These are phyloP conservation scores for Muscicapa comitata DNA, from an alignment of 2,797 vertebrate genomes.

Conservation along the genomic window DNA sequence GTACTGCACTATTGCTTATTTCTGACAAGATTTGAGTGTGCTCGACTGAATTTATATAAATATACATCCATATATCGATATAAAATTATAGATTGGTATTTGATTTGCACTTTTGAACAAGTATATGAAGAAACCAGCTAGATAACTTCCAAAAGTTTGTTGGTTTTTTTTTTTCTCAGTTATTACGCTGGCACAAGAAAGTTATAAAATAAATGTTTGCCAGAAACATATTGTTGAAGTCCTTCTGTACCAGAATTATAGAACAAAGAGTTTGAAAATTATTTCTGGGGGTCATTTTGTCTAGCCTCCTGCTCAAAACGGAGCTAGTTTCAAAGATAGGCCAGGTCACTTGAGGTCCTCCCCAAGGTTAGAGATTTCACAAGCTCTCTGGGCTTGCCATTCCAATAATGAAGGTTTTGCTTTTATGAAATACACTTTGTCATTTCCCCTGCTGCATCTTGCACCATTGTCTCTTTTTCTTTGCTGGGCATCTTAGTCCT, in stretches of 20 bases:
- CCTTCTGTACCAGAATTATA: not conserved
- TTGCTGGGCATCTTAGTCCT: not conserved
- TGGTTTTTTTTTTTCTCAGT: not conserved
- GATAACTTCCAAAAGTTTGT: not conserved
- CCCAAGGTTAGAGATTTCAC: not conserved
- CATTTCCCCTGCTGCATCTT: not conserved
- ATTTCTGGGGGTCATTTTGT: not conserved
- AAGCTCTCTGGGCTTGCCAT: not conserved
- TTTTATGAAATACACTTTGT: not conserved
- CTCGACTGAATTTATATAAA: not conserved
- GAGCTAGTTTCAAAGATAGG: not conserved
- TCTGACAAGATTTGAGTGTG: not conserved
- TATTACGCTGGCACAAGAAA: not conserved
- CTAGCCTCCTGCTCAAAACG: not conserved
- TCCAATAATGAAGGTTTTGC: not conserved
- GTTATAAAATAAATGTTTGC: not conserved
- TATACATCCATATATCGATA: too few species aligned
- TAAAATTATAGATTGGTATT: not conserved
- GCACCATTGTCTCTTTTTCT: not conserved
- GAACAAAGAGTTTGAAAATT: not conserved
- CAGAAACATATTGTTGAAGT: not conserved
- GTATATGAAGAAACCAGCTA: not conserved
- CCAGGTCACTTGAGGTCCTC: not conserved
- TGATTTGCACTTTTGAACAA: not conserved
- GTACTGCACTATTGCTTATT: not conserved